phyloP scores from a whole-genome alignment of 2,113 vertebrate genomes.

The human (Homo sapiens) region DNA sequence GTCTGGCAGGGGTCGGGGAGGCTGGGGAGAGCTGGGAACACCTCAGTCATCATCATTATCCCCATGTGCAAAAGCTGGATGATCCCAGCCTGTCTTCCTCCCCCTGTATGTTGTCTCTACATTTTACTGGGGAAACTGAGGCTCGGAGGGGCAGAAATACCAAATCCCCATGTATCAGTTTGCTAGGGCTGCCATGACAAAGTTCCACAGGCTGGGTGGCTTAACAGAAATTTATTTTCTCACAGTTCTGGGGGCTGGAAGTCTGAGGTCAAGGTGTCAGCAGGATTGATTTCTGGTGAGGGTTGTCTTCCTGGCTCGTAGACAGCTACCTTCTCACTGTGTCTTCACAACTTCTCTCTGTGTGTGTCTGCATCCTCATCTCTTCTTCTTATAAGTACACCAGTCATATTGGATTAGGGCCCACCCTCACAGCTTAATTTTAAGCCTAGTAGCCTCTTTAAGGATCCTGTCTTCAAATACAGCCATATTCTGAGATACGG shows the following conservation, averaged over 20 bases:
- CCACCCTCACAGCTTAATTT: neutral
- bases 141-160: neutral
- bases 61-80: neutral
- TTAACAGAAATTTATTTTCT: neutral
- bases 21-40: neutral
- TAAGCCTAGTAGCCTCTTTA: neutral
- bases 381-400: neutral
- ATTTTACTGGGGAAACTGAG: neutral
- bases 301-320: no score
- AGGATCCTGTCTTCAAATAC: neutral
- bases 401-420: no score
- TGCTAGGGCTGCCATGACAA: neutral
- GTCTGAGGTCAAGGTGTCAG: neutral
- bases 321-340: fast-evolving
- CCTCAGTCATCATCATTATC: neutral
- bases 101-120: fast-evolving
- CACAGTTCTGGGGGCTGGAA: neutral
- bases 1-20: neutral
- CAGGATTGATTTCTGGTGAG: neutral
- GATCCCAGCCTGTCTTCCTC: neutral
- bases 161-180: neutral
- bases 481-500: neutral
- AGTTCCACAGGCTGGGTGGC: neutral
- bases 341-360: neutral
- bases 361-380: neutral